Evolutionary conservation across 2,113 vertebrate species (phyloP).

Genomic region (Datnioides undecimradiatus): DNA sequence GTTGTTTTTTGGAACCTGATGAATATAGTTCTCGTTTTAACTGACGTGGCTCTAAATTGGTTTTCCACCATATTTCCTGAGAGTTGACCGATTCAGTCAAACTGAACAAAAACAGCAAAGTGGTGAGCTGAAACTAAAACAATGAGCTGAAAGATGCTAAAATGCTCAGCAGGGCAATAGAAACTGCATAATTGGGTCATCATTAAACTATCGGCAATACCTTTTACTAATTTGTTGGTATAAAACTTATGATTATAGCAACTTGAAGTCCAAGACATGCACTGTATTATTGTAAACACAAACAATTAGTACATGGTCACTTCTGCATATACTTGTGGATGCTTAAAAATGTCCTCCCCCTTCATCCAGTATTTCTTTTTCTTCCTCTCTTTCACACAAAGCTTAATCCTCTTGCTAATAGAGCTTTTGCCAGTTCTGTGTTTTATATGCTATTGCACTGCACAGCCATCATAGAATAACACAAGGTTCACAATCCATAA

Average conservation of each 20-base stretch:
- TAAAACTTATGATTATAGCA: neutral
- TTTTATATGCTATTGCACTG: conserved; percentile 40
- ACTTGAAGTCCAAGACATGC: neutral
- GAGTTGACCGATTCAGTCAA: no score
- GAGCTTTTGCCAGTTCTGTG: conserved; percentile 39
- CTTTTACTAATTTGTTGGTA: neutral
- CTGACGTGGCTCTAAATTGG: no score
- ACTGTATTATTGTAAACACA: neutral
- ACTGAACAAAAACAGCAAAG: no score
- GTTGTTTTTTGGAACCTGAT: no score
- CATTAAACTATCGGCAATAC: conserved; percentile 2
- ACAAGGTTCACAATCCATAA: conserved; percentile 44
- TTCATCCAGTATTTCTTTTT: neutral
- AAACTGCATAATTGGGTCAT: neutral
- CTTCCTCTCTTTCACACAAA: conserved; percentile 25
- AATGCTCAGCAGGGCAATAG: neutral
- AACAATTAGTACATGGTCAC: conserved; percentile 10
- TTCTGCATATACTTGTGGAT: neutral
- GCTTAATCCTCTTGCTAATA: conserved; percentile 52
- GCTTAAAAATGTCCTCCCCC: neutral
- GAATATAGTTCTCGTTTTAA: no score
- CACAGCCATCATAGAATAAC: conserved; percentile 35
- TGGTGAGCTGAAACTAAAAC: no score
- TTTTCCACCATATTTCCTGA: no score
- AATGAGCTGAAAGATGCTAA: no score